These are phyloP conservation scores for Glaucomys volans DNA, from an alignment of 2,113 vertebrate species.

Conservation along the genomic window DNA sequence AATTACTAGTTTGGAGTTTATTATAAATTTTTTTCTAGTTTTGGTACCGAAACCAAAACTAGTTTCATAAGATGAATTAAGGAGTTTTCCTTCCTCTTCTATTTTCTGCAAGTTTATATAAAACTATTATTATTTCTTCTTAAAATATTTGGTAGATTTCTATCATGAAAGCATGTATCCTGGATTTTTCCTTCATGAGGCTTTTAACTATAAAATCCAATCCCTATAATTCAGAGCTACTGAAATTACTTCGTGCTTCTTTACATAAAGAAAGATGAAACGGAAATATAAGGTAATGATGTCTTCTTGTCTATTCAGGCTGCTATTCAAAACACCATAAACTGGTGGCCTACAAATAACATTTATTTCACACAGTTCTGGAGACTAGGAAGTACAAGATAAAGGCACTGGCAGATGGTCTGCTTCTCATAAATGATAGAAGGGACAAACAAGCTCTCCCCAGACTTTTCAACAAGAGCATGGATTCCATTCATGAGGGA, in stretches of 20 bases:
- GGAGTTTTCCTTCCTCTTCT: conserved; percentile 8
- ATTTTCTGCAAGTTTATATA: not conserved
- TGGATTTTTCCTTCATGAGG: conserved; percentile 49
- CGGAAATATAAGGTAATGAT: not conserved
- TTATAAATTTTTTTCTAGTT: not conserved
- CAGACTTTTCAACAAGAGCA: not conserved
- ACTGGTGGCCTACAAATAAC: not conserved
- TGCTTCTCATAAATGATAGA: not conserved
- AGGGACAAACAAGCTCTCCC: not conserved
- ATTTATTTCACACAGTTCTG: not conserved
- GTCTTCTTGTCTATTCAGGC: not conserved
- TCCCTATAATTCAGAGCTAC: not conserved
- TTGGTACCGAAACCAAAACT: not conserved
- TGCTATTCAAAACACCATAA: not conserved
- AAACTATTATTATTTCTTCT: not conserved
- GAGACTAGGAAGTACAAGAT: not conserved
- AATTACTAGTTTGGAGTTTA: not conserved
- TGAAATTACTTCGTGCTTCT: conserved; percentile 20
- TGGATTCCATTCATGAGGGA: not conserved
- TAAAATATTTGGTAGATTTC: not conserved
- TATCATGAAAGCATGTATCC: not conserved
- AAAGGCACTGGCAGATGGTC: not conserved
- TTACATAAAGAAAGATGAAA: conserved; percentile 1
- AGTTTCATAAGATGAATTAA: not conserved
- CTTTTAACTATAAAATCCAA: conserved; percentile 37